Evolutionary conservation across 92 coral and sea anemone species (phyloP).

Genomic region (Nematostella vectensis): DNA sequence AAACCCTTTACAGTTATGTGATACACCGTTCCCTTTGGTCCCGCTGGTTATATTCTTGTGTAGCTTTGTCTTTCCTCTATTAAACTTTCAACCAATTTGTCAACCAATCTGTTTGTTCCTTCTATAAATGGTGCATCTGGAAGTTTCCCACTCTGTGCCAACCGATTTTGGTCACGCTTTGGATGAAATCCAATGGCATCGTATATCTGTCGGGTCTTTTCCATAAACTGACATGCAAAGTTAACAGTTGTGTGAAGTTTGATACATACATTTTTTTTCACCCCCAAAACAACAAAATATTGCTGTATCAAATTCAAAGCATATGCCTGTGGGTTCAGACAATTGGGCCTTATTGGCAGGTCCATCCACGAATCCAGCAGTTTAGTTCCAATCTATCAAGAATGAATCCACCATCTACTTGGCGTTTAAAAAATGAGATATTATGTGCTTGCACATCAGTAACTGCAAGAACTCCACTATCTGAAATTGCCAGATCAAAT

Average conservation of each 20-base stretch:
- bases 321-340: constrained; percentile 50
- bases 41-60: constrained; percentile 23
- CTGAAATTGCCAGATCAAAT: constrained; percentile 48
- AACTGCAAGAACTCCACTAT: constrained; percentile 27
- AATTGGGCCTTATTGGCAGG: constrained; percentile 35
- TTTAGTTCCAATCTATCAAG: no score
- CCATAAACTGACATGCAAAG: constrained; percentile 52
- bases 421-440: not conserved
- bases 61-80: constrained; percentile 10
- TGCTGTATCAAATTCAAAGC: constrained; percentile 33
- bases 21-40: constrained; percentile 43
- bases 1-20: constrained; percentile 28
- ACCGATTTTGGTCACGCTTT: constrained; percentile 42
- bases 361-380: constrained; percentile 42
- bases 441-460: constrained; percentile 21
- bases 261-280: constrained; percentile 31
- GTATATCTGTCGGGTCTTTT: constrained; percentile 31
- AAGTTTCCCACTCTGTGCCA: constrained; percentile 8
- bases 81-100: constrained; percentile 6
- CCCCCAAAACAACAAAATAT: constrained; percentile 56
- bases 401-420: constrained; percentile 5
- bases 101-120: constrained; percentile 3
- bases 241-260: constrained; percentile 20
- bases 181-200: constrained; percentile 46
- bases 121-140: not conserved